Conservation (phyloP, 2,888 invertebrate species). For the Pseudococcus jackbeardsleyi region DNA sequence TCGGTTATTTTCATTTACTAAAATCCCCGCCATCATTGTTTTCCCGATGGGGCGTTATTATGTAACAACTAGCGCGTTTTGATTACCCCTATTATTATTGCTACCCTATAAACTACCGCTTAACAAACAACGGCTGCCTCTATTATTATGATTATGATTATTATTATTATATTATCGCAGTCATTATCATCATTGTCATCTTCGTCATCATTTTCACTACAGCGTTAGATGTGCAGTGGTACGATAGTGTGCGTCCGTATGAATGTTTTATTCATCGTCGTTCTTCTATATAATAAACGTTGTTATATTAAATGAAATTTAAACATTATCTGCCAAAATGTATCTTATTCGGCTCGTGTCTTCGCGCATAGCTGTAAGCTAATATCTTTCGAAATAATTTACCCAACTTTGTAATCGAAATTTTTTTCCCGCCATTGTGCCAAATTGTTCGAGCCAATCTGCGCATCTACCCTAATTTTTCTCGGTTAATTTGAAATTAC, state of each 20-base stretch:
- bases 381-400: neutral
- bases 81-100: constrained; percentile 61
- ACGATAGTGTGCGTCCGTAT: constrained; percentile 28
- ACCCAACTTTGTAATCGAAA: neutral
- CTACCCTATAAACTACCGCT: constrained; percentile 63
- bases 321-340: constrained; percentile 36
- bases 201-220: constrained; percentile 30
- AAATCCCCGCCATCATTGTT: constrained; percentile 44
- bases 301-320: constrained; percentile 58
- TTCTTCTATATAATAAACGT: constrained; percentile 54
- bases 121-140: constrained; percentile 62
- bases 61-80: constrained; percentile 61
- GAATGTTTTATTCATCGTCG: constrained; percentile 56
- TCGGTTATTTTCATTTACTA: constrained; percentile 51
- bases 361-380: neutral
- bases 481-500: too few species aligned
- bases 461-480: too few species aligned
- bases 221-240: constrained; percentile 27
- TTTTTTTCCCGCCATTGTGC: too few species aligned
- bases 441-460: too few species aligned
- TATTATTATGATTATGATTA: constrained; percentile 54
- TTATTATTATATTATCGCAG: constrained; percentile 55
- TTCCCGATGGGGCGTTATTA: constrained; percentile 61
- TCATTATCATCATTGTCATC: constrained; percentile 58
- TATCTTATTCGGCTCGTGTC: constrained; percentile 28